Conservation (phyloP, 23 tunicate species). For the Aplidium turbinatum region DNA sequence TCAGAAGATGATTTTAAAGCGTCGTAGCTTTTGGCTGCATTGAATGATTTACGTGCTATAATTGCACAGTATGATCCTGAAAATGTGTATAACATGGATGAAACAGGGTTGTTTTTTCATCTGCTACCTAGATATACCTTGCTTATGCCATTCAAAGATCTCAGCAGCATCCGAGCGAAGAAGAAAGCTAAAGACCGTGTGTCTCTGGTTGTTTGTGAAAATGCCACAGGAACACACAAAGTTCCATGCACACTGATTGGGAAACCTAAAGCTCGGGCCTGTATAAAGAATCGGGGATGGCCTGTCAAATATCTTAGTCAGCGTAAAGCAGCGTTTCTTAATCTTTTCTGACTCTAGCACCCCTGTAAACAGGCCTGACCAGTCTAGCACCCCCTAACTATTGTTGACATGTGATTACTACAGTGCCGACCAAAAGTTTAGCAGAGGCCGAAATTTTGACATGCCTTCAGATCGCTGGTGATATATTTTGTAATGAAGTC, state of each 20-base stretch:
- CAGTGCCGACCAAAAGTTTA: too few species aligned
- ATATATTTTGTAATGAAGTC: too few species aligned
- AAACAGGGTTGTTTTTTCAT: too few species aligned
- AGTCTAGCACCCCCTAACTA: too few species aligned
- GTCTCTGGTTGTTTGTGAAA: slow-evolving; percentile 40
- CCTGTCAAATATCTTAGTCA: slow-evolving; percentile 35
- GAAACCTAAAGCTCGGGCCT: slow-evolving; percentile 40
- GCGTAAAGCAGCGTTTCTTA: slow-evolving; percentile 43
- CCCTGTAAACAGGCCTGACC: too few species aligned
- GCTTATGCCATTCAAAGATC: slow-evolving; percentile 27
- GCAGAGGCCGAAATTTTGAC: too few species aligned
- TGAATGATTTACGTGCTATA: slow-evolving; percentile 12
- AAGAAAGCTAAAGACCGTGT: slow-evolving; percentile 35
- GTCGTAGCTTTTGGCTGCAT: slow-evolving; percentile 32
- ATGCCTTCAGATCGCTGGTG: too few species aligned
- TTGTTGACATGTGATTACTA: too few species aligned
- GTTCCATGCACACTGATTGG: slow-evolving; percentile 45
- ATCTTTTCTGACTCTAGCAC: too few species aligned
- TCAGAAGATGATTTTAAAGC: too few species aligned
- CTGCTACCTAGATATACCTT: slow-evolving; percentile 21
- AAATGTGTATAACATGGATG: slow-evolving; percentile 63
- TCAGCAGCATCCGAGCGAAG: slow-evolving; percentile 25
- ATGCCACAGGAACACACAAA: slow-evolving; percentile 53
- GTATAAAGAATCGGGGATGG: slow-evolving; percentile 40
- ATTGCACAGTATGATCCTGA: slow-evolving; percentile 53